Conservation (phyloP, 1,140 invertebrate species). For the Bombus huntii region DNA sequence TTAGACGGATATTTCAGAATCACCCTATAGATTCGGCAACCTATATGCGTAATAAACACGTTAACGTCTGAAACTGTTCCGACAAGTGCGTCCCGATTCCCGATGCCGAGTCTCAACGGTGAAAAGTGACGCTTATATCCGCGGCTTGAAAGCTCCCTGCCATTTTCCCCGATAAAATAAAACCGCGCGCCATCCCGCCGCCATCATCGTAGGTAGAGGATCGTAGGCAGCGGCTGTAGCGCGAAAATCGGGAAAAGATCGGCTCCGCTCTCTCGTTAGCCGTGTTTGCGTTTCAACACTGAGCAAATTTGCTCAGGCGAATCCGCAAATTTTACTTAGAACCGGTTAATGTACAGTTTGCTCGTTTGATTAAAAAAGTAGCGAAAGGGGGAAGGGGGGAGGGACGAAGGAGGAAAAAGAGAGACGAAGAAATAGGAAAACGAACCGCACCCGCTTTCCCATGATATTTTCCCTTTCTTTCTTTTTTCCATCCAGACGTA, state of each 20-base stretch:
- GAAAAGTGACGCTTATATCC: slow-evolving; percentile 32
- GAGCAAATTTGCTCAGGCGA: slow-evolving; percentile 26
- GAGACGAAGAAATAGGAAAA: neutral
- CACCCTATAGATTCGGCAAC: neutral
- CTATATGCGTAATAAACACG: slow-evolving; percentile 38
- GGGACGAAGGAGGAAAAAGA: no score
- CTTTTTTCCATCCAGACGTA: neutral
- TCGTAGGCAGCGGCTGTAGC: neutral
- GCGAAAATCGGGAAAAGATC: slow-evolving; percentile 9
- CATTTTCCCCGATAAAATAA: slow-evolving; percentile 42
- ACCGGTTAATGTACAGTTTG: slow-evolving; percentile 29
- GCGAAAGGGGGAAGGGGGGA: no score
- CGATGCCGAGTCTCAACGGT: slow-evolving; percentile 19
- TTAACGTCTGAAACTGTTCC: slow-evolving; percentile 50
- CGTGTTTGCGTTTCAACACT: slow-evolving; percentile 21
- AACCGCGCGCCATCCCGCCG: neutral
- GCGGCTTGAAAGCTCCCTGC: slow-evolving; percentile 8
- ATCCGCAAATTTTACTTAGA: slow-evolving; percentile 15
- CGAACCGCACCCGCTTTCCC: neutral
- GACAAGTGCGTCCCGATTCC: slow-evolving; percentile 56
- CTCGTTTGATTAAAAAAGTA: neutral
- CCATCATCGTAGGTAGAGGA: neutral
- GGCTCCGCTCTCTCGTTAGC: slow-evolving; percentile 4
- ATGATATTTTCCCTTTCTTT: neutral
- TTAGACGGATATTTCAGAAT: no score